A percentile compares a stretch with the other conserved stretches of the same genome.
Evolutionary conservation across 2,113 vertebrate genomes (phyloP).

Genomic region (Melanerpes aurifrons): DNA sequence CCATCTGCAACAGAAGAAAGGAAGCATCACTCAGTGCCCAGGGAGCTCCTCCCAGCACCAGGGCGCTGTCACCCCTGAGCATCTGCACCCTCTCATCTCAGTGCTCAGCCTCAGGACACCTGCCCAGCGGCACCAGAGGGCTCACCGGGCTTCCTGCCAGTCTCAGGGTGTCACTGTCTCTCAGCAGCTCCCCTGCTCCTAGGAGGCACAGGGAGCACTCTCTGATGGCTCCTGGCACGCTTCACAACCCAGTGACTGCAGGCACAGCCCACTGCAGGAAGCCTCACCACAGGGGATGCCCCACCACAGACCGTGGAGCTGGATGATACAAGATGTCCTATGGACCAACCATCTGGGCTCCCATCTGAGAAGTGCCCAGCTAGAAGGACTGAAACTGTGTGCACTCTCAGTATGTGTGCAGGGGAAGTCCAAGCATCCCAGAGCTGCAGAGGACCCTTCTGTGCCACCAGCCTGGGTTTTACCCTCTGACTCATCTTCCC

Average conservation of each 20-base stretch:
- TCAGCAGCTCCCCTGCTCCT: background rate
- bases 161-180: background rate
- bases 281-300: background rate
- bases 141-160: background rate
- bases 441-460: background rate
- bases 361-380: background rate
- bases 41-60: slow-evolving; percentile 10
- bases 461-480: background rate
- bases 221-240: background rate
- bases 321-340: background rate
- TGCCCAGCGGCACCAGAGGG: background rate
- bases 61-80: background rate
- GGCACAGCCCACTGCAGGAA: background rate
- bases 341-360: background rate
- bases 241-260: background rate
- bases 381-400: background rate
- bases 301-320: background rate
- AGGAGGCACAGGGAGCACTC: background rate
- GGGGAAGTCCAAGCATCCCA: slow-evolving; percentile 4
- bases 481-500: slow-evolving; percentile 55
- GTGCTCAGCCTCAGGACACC: background rate
- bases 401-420: slow-evolving; percentile 15
- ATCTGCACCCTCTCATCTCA: background rate
- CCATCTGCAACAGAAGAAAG: slow-evolving; percentile 87
- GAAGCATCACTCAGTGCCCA: slow-evolving; percentile 11